Conservation (phyloP, 2,113 vertebrate genomes). For the Cyprinodon variegatus region DNA sequence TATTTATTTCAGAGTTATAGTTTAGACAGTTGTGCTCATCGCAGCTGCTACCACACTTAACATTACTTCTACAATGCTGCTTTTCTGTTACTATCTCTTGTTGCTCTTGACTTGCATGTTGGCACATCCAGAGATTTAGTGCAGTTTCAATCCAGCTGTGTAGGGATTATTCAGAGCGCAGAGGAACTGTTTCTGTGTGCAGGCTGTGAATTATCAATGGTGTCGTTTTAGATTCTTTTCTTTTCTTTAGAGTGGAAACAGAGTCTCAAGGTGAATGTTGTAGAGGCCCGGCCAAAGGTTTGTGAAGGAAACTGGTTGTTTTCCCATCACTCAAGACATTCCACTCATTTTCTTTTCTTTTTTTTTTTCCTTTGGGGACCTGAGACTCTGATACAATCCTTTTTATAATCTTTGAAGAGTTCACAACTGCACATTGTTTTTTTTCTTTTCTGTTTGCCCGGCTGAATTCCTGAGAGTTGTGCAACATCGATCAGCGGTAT, state of each 20-base stretch:
- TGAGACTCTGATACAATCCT: constrained; percentile 25
- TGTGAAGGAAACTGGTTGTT: constrained; percentile 58
- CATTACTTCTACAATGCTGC: constrained; percentile 56
- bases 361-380: constrained; percentile 46
- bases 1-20: neutral
- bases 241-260: constrained; percentile 39
- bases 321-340: constrained; percentile 60
- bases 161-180: constrained; percentile 52
- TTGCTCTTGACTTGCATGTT: constrained; percentile 36
- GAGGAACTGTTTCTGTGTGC: constrained; percentile 45
- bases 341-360: constrained; percentile 50
- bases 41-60: constrained; percentile 5
- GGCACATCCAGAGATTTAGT: constrained; percentile 45
- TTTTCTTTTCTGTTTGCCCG: constrained; percentile 30
- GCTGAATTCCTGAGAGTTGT: constrained; percentile 50
- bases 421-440: constrained; percentile 52
- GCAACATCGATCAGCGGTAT: constrained; percentile 35
- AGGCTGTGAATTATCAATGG: constrained; percentile 29
- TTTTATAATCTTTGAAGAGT: constrained; percentile 38
- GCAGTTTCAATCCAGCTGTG: constrained; percentile 58
- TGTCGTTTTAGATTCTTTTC: constrained; percentile 42
- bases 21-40: neutral
- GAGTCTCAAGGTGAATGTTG: constrained; percentile 47
- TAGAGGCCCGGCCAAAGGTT: constrained; percentile 39
- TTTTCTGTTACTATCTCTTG: constrained; percentile 43